Evolutionary conservation across 2,113 vertebrate species (phyloP).

Genomic region (Melierax canorus): DNA sequence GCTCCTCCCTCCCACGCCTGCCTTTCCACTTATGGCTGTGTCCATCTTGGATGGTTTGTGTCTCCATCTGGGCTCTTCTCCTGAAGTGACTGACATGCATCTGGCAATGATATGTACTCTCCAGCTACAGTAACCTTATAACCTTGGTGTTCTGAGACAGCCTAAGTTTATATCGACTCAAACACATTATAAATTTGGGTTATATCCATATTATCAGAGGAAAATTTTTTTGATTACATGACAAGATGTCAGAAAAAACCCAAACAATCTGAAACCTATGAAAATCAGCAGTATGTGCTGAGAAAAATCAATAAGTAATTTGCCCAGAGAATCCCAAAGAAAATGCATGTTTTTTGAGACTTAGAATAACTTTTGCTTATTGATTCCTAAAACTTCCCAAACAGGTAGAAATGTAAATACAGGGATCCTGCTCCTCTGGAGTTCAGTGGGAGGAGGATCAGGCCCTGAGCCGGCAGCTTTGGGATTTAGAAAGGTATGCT

Average conservation of each 20-base stretch:
- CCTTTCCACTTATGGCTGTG: too few relatives aligned
- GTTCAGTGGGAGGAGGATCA: not conserved
- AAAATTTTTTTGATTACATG: conserved; percentile 14
- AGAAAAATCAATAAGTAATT: conserved; percentile 59
- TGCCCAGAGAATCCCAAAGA: conserved; percentile 45
- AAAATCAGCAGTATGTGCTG: conserved; percentile 17
- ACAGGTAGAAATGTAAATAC: conserved; percentile 8
- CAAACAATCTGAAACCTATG: not conserved
- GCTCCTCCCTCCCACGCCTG: not conserved
- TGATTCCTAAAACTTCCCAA: not conserved
- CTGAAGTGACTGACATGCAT: not conserved
- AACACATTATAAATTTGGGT: not conserved
- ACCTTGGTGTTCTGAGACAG: not conserved
- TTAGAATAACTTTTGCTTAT: conserved; percentile 51
- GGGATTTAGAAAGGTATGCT: not conserved
- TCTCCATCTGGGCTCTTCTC: not conserved
- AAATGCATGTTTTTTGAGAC: conserved; percentile 18
- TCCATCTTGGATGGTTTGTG: not conserved
- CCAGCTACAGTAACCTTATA: not conserved
- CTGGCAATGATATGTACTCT: not conserved
- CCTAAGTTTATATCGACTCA: not conserved
- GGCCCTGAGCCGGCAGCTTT: not conserved
- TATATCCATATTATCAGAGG: conserved; percentile 15
- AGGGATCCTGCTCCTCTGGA: not conserved
- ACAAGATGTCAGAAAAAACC: not conserved